phyloP scores from a whole-genome alignment of 2,888 invertebrate species.

The Iphiclides podalirius region DNA sequence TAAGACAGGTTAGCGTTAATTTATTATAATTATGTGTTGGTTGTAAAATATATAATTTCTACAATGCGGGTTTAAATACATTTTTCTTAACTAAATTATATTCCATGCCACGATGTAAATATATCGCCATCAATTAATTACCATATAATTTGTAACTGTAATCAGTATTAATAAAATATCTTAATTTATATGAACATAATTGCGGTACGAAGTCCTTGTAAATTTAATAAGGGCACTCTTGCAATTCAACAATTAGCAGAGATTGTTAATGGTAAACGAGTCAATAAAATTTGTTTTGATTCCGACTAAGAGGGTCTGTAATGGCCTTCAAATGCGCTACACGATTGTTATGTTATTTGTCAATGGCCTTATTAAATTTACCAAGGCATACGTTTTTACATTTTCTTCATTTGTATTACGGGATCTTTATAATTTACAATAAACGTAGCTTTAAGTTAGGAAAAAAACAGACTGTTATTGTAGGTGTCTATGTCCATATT shows the following conservation, averaged over 20 bases:
- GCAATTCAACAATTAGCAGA: constrained; percentile 9
- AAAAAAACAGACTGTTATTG: constrained; percentile 29
- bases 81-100: constrained; percentile 62
- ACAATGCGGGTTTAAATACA: constrained; percentile 64
- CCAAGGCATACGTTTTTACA: constrained; percentile 33
- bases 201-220: constrained; percentile 38
- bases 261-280: not conserved
- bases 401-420: constrained; percentile 38
- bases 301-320: constrained; percentile 24
- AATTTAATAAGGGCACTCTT: constrained; percentile 31
- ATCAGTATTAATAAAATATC: constrained; percentile 76
- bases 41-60: constrained; percentile 54
- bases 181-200: constrained; percentile 59
- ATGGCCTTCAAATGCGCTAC: constrained; percentile 1
- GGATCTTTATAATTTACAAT: constrained; percentile 43
- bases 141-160: constrained; percentile 65
- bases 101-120: constrained; percentile 68
- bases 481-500: constrained; percentile 26
- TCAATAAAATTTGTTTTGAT: constrained; percentile 4
- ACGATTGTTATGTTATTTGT: not conserved
- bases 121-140: constrained; percentile 70
- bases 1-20: constrained; percentile 44
- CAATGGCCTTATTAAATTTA: constrained; percentile 33
- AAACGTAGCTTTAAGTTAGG: constrained; percentile 53
- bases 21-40: constrained; percentile 48